These are phyloP conservation scores for Cephalopterus ornatus DNA, from an alignment of 2,113 vertebrate genomes.

Conservation along the genomic window DNA sequence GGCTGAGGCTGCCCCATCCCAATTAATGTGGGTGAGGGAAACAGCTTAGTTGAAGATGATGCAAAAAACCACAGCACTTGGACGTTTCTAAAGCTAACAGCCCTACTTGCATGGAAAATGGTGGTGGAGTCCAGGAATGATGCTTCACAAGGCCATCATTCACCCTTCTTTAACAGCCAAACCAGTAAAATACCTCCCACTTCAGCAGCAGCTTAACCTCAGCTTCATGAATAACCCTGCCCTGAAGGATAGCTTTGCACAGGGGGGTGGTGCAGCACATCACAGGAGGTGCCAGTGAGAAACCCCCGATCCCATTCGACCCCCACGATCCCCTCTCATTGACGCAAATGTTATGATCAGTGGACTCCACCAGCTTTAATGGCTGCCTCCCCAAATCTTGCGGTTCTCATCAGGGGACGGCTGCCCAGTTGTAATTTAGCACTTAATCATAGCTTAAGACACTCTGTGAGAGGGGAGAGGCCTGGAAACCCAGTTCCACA, in stretches of 20 bases:
- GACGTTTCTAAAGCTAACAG: background rate
- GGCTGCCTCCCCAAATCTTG: background rate
- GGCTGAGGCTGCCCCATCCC: background rate
- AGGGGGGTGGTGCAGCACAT: fast-evolving
- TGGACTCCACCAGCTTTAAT: background rate
- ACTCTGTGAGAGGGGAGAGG: background rate
- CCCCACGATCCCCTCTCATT: fast-evolving
- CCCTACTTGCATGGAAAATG: background rate
- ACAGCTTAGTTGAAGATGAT: background rate
- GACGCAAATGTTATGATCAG: background rate
- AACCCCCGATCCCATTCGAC: fast-evolving
- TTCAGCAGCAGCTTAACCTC: background rate
- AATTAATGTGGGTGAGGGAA: background rate
- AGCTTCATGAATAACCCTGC: background rate
- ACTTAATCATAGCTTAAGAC: background rate
- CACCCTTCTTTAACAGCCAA: background rate
- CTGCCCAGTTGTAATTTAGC: background rate
- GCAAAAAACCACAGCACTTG: background rate
- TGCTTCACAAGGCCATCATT: background rate
- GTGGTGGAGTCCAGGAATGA: background rate
- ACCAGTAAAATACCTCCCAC: background rate
- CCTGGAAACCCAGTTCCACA: background rate
- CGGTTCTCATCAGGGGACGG: fast-evolving
- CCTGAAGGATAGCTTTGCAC: background rate
- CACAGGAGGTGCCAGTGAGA: background rate